Conservation (phyloP, 1,140 invertebrate genomes). For the Scaptomyza pallida region DNA sequence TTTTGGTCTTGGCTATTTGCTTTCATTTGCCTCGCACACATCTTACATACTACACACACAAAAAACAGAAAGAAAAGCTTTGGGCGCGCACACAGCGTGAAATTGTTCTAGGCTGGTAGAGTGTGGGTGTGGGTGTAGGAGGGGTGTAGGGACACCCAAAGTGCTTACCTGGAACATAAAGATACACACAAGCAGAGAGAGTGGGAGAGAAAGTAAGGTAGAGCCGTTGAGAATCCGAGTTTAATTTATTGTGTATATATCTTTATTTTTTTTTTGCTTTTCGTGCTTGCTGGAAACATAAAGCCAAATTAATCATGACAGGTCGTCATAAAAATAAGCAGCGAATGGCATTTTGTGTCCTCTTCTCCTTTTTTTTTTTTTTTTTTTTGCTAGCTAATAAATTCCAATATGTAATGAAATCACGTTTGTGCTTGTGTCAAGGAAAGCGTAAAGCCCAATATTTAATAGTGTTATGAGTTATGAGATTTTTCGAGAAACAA, state of each 20-base stretch:
- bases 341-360: not conserved
- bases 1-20: slow-evolving; percentile 41
- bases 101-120: slow-evolving; percentile 57
- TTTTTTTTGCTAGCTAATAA: slow-evolving; percentile 19
- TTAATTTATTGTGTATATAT: slow-evolving; percentile 1
- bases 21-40: slow-evolving; percentile 55
- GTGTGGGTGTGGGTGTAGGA: slow-evolving; percentile 6
- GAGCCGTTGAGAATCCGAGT: not conserved
- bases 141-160: slow-evolving; percentile 6
- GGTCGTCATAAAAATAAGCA: slow-evolving; percentile 53
- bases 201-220: slow-evolving; percentile 14
- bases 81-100: slow-evolving; percentile 53
- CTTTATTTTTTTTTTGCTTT: slow-evolving; percentile 8
- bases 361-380: not conserved
- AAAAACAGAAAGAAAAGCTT: slow-evolving; percentile 23
- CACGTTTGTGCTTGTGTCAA: slow-evolving; percentile 5
- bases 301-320: slow-evolving; percentile 68
- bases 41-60: slow-evolving; percentile 18
- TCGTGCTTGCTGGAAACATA: slow-evolving; percentile 20
- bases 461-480: too few relatives aligned
- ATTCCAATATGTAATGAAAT: slow-evolving; percentile 30
- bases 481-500: too few relatives aligned
- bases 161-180: slow-evolving; percentile 62
- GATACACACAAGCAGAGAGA: slow-evolving; percentile 5
- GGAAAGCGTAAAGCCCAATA: too few relatives aligned